phyloP scores from a whole-genome alignment of 2,888 invertebrate genomes.

The Protophormia terraenovae region DNA sequence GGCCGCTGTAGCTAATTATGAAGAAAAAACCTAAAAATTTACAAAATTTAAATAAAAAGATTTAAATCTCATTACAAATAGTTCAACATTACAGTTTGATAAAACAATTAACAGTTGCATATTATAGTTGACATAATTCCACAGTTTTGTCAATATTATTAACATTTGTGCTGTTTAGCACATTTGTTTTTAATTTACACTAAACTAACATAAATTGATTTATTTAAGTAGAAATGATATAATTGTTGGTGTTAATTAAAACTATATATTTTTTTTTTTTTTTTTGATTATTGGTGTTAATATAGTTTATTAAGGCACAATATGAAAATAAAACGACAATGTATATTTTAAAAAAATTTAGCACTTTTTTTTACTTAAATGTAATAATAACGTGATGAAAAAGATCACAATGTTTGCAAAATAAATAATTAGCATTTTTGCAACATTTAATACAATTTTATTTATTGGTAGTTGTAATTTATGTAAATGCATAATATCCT shows the following conservation, averaged over 20 bases:
- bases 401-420: background rate
- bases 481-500: slow-evolving; percentile 65
- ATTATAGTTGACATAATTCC: too few species aligned
- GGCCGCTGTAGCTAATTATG: too few species aligned
- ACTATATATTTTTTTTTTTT: background rate
- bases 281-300: slow-evolving; percentile 15
- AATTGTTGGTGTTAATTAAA: slow-evolving; percentile 25
- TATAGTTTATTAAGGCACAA: slow-evolving; percentile 37
- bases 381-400: slow-evolving; percentile 13
- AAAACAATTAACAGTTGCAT: too few species aligned
- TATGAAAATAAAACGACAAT: slow-evolving; percentile 24
- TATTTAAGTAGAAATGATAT: background rate
- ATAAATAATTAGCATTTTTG: slow-evolving; percentile 16
- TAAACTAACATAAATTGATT: background rate
- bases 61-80: too few species aligned
- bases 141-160: too few species aligned
- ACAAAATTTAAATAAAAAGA: too few species aligned
- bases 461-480: background rate
- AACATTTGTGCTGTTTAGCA: too few species aligned
- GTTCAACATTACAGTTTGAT: too few species aligned
- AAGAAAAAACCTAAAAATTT: too few species aligned
- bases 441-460: slow-evolving; percentile 24
- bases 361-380: slow-evolving; percentile 36
- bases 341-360: slow-evolving; percentile 23
- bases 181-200: background rate